Evolutionary conservation across 2,797 vertebrate genomes (phyloP), one percentile per base, ranked within the genome.

Genomic region (Bovichtus diacanthus): DNA sequence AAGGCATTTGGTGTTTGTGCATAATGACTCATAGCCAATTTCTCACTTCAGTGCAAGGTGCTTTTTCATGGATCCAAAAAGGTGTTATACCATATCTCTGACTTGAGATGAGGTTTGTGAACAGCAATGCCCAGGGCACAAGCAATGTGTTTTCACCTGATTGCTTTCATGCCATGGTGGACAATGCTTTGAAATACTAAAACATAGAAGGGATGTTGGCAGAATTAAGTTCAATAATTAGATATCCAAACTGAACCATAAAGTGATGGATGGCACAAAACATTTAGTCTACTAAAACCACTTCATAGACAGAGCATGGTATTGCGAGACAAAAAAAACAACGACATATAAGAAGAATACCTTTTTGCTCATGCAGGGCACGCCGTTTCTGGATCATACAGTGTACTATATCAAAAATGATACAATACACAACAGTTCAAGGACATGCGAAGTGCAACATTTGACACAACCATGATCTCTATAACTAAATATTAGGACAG

Each of bases 11-110:
- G 74, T 90, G 83, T 92, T 92, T 89, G 89, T 93, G 92, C 89
- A 94, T 93, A 92, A 94, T 93, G 91, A 94, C 90, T 92, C 89
- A 79, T 89, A 90, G 93, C 90, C 92, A 93, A 91, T 92, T 92
- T 94, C 89, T 93, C 92, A 92, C 91, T 90, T 89, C 83, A 90
- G 88, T 89, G 87, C 80, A 74, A 90, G 91, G 90, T 91, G 87
- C 84, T 90, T 92, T 88, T 91, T 88, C 85, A 91, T 88, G 89
- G 86, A 91, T 92, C 85, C 87, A 91, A 81, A 58, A 74, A 88
- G 80, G 90, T 92, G 81, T 91, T 92, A 88, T 83, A 70, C 81
- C 83, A 81, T 93, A 91, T 92, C 90, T 90, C 76, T 88, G 86
- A 86, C 84, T 89, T 66, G 78, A 93, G 88, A 93, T 87, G 85